Evolutionary conservation across 1,140 invertebrate genomes (phyloP), one percentile per base, ranked within the genome.

Genomic region (Drosophila teissieri): DNA sequence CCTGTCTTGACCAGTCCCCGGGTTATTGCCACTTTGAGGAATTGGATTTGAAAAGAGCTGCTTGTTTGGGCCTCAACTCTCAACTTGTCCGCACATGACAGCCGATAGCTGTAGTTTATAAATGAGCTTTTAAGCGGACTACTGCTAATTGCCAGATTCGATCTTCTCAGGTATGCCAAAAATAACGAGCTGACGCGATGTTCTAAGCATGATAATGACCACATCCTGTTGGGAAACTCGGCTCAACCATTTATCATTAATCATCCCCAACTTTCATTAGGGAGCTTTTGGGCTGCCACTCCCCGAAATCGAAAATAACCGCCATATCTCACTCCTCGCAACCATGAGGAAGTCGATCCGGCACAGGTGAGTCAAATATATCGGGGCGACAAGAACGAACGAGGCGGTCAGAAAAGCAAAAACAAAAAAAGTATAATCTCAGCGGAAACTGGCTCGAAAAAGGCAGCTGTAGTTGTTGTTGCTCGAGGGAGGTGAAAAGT

Each of bases 11-110:
- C 82, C 83, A 42, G 53, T 76, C 58, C 61, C 37, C 64, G 76
- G 83, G 83, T 86, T 86, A 83, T 83, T 86, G 83, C 75, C 83
- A 88, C 80, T 86, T 86, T 45, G 42, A 45, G 42, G 42, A 42
- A 42, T 42, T 86, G 82, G 82, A 86, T 83, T 86, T 86, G 65
- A 84, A 83, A 69, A 60, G 55, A 45, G 57, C n/a, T 24, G 22
- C 34, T 49, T 76, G 68, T 65, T 78, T 83, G 75, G 52, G 70
- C 63, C 54, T 44, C 31, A 79, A 79, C 67, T 83, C 54, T 44
- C 31, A 79, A 79, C 67, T 83, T 86, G 83, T 88, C 83, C 52
- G 55, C 83, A 88, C 61, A 65, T 78, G 78, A 82, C 53, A 77
- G 74, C 64, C 46, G 57, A 52, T 55, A 52, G 73, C 52, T 51